These are phyloP conservation scores for Protobothrops mucrosquamatus DNA, from an alignment of 2,113 vertebrate genomes.

Conservation along the genomic window DNA sequence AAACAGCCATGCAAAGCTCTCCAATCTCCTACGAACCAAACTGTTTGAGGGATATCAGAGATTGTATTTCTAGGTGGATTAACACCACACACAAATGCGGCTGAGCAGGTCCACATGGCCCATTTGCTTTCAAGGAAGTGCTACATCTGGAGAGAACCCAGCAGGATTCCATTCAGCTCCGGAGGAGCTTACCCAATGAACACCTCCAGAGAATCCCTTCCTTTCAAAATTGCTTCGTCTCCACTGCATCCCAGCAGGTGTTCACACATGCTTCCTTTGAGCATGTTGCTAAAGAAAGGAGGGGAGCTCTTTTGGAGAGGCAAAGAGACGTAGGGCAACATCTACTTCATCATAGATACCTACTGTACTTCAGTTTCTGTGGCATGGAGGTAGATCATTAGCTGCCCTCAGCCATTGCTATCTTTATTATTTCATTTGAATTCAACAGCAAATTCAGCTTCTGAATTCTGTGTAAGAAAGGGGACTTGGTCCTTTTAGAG, in stretches of 20 bases:
- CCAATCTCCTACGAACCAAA: background rate
- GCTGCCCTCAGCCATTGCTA: background rate
- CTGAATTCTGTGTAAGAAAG: background rate
- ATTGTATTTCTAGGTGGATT: background rate
- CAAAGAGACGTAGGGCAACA: background rate
- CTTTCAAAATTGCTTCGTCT: background rate
- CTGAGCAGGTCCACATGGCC: no score
- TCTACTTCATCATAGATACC: background rate
- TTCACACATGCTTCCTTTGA: background rate
- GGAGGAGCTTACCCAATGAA: background rate
- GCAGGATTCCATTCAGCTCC: background rate
- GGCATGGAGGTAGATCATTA: background rate
- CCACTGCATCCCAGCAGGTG: background rate
- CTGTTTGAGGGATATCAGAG: background rate
- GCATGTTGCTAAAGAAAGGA: background rate
- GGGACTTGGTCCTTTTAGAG: background rate
- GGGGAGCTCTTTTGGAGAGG: background rate
- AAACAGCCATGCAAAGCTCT: background rate
- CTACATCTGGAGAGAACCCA: background rate
- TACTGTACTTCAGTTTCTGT: background rate
- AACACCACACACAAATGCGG: no score
- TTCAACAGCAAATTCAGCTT: background rate
- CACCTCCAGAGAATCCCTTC: background rate
- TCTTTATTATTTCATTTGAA: rapidly evolving
- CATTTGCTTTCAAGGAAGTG: background rate